Base-by-base conservation (phyloP, 2,888 invertebrate genomes). In the Petrolisthes cinctipes region DNA sequence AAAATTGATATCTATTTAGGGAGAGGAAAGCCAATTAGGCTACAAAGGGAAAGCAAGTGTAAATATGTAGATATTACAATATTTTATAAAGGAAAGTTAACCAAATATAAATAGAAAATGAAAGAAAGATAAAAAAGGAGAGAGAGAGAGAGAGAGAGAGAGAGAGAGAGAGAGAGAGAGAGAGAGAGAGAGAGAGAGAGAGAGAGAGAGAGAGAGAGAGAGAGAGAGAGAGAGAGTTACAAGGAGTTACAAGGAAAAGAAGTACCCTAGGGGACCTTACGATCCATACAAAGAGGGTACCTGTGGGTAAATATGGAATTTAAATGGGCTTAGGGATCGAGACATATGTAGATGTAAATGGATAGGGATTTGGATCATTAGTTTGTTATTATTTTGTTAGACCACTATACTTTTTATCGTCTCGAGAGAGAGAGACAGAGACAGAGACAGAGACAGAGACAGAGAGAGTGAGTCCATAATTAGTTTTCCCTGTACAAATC, bases 141-240 rank as follows among this genome's bases (percentile, higher is more conserved):
- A 37, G 76, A 76, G 76, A 6, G 11, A 23, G 76, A 37, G 51
- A 23, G 61, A 1, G 17, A 61, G 61, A 11, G 61, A 61, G 1
- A 61, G 61, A 23, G 23, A 14, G 23, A 2, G 20, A 20, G 11
- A 20, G 37, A 54, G 9, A 57, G 9, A 23, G 61, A 23, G 61
- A 57, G 57, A 23, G 23, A 23, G 57, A 57, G 57, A n/a, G 11
- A n/a, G 61, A 57, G 61, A 23, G 23, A 23, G 81, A 81, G 81
- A 81, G 81, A 61, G 53, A 53, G 53, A 82, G 53, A 51, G 82
- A 82, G 51, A 37, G 68, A 82, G 82, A 68, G 53, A 68, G 68
- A 68, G 66, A 51, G 68, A 68, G 5, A 68, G 82, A 51, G 51
- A 68, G 66, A 82, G 82, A 82, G n/a, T n/a, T n/a, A n/a, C n/a